Evolutionary conservation across 2,888 invertebrate genomes (phyloP), one percentile per base, ranked within the genome.

Genomic region (Hydrotaea diabolus): DNA sequence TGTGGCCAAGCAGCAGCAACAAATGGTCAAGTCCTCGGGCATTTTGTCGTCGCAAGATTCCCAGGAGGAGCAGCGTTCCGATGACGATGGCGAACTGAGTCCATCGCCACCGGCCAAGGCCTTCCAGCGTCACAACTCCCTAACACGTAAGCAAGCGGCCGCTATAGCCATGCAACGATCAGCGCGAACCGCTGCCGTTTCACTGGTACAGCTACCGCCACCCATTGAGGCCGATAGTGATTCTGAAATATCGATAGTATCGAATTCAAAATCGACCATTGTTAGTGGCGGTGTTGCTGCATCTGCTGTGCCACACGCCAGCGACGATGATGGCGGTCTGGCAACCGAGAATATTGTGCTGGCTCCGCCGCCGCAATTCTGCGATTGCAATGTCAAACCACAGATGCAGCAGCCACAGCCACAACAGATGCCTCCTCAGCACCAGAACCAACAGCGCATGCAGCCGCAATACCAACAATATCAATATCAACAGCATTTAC

Each of bases 311-410:
- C 86, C 82, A 83, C 85, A 73, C 86, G 85, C 78, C 78, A 73
- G 83, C 85, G 84, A 77, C 82, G 75, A 85, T 74, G 78, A 87
- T 86, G 84, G 86, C 82, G 86, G 87, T 82, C 83, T 86, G 87
- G 85, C 73, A 21, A 85, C 93, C 5, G 94, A 94, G 85, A 94
- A 95, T 82, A 93, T 95, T 74, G 94, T 97, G 17, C 93, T 96
- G 86, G 97, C 97, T 26, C 97, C 97, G 53, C 98, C 97, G 49
- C 97, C 97, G 53, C 97, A 98, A 93, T 98, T 98, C 93, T 97
- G 96, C 92, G 97, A 97, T 93, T 92, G 92, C 87, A 94, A 94
- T 87, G 93, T 94, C 88, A 93, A 89, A 77, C 90, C 91, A 49
- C 91, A 88, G 86, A 86, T 87, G 71, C 87, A 89, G 84, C 86